phyloP scores from a whole-genome alignment of 2,113 vertebrate genomes.

The Columbina picui region DNA sequence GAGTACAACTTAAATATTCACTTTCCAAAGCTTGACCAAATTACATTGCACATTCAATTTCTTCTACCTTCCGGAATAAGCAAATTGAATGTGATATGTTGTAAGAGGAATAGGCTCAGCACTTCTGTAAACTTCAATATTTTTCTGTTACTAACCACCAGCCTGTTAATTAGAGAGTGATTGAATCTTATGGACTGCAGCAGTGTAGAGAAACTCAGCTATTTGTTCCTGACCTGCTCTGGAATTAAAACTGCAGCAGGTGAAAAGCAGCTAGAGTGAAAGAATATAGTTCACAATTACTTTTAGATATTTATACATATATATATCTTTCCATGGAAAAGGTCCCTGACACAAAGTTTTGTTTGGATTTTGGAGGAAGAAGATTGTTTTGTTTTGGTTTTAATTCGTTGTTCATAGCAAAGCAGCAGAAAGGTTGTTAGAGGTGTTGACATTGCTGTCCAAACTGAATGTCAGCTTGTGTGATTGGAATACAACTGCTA shows the following conservation, averaged over 20 bases:
- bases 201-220: background rate
- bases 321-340: background rate
- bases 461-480: background rate
- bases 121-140: slow-evolving; percentile 7
- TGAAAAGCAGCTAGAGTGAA: background rate
- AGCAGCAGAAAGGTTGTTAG: background rate
- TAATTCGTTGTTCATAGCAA: background rate
- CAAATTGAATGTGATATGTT: slow-evolving; percentile 18
- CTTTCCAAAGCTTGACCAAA: slow-evolving; percentile 12
- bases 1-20: background rate
- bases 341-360: background rate
- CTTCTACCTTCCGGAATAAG: slow-evolving; percentile 29
- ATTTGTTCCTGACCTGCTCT: background rate
- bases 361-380: background rate
- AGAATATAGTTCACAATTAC: background rate
- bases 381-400: background rate
- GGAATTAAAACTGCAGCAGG: background rate
- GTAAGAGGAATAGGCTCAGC: background rate
- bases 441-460: background rate
- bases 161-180: slow-evolving; percentile 31
- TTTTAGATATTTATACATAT: background rate
- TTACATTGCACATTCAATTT: slow-evolving; percentile 23
- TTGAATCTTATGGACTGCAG: background rate
- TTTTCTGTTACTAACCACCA: background rate
- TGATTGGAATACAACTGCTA: background rate